Conservation (phyloP, 2,113 vertebrate species). For the Dicrurus megarhynchus region DNA sequence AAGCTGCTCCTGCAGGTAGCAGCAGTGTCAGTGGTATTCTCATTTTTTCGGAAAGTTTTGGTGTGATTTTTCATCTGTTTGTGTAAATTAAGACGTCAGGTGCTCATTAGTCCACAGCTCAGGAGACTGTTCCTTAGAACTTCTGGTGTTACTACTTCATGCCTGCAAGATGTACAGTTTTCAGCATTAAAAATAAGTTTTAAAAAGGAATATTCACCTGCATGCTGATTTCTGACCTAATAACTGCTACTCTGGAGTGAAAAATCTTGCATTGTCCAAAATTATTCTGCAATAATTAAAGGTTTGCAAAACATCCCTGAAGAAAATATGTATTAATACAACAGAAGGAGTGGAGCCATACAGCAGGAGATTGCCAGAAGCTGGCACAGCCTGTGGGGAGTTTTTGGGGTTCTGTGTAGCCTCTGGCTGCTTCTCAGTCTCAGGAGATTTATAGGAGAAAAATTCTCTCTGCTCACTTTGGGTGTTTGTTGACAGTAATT, state of each 20-base stretch:
- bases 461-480: not conserved
- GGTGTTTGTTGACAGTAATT: not conserved
- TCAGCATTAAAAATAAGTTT: not conserved
- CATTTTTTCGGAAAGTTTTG: not conserved
- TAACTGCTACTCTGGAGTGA: not conserved
- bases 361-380: not conserved
- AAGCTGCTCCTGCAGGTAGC: not conserved
- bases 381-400: not conserved
- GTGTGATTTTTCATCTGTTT: not conserved
- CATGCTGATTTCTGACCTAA: not conserved
- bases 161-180: not conserved
- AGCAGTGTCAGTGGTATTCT: not conserved
- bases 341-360: not conserved
- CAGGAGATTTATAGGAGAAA: not conserved
- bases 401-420: fast-evolving
- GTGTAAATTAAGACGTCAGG: not conserved
- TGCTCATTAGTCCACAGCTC: not conserved
- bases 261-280: not conserved
- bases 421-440: not conserved
- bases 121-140: not conserved
- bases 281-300: not conserved
- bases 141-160: not conserved
- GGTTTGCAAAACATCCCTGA: not conserved
- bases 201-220: not conserved
- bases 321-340: not conserved